Conservation (phyloP, 1,140 invertebrate species). For the Anastrepha obliqua region DNA sequence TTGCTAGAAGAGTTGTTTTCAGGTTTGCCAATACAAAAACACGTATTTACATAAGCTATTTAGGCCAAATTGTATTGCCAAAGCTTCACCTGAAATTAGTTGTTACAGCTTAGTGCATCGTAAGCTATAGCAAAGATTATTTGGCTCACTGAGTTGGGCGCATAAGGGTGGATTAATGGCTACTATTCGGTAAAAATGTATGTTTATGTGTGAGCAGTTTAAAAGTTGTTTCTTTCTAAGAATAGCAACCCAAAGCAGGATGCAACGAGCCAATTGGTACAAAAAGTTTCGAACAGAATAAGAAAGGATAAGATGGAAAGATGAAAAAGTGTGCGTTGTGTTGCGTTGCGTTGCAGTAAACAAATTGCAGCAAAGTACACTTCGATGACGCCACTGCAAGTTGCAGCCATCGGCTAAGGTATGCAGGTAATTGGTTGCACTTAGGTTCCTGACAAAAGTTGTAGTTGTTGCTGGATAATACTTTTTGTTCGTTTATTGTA, state of each 20-base stretch:
- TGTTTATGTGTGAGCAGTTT: not conserved
- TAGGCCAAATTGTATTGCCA: constrained; percentile 14
- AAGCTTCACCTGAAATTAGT: constrained; percentile 24
- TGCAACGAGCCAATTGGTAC: constrained; percentile 34
- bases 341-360: constrained; percentile 37
- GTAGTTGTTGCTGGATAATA: constrained; percentile 5
- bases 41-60: not conserved
- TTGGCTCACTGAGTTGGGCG: not conserved
- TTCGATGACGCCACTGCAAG: constrained; percentile 18
- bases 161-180: not conserved
- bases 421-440: constrained; percentile 17
- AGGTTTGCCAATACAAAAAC: not conserved
- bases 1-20: not conserved
- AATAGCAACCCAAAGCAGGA: constrained; percentile 10
- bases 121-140: constrained; percentile 35
- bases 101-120: constrained; percentile 8
- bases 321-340: constrained; percentile 21
- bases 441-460: constrained; percentile 4
- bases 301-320: not conserved
- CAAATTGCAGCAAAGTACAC: constrained; percentile 43
- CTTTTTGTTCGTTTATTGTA: not conserved
- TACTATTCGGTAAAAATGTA: not conserved
- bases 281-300: constrained; percentile 27
- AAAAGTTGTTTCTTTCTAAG: constrained; percentile 14
- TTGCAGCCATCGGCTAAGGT: not conserved